Base-by-base conservation (phyloP, 2,797 vertebrate species). In the Perodicticus potto region DNA sequence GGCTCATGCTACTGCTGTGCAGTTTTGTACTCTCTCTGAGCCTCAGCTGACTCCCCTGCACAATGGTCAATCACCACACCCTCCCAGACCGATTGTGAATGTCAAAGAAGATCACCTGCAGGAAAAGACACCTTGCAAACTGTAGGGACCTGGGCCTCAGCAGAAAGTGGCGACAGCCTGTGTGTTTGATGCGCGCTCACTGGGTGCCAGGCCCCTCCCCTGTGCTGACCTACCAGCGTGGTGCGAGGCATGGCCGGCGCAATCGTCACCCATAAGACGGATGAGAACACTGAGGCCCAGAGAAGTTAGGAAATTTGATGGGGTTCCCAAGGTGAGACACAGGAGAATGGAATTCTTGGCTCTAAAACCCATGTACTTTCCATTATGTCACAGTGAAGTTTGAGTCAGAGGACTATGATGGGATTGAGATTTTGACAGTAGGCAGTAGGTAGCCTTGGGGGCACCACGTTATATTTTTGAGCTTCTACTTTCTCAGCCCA, bases 371-470 rank as follows among this genome's bases (percentile, higher is more conserved):
- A 2, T 5, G 4, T 49, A 7, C 70, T 73, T 40, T 40, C 83
- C 57, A 20, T 43, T 32, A 25, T 1, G 29, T 32, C 49, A 43
- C 32, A 9, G 3, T 19, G 25, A 63, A 45, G 34, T 85, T 74
- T 7, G 23, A 22, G 55, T 92, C 73, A 93, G 96, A 90, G 85
- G 83, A 92, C 92, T 45, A 59, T 17, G 80, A 43, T 92, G 93
- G 96, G 88, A 76, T 43, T 76, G 53, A 55, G 92, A 25, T 67
- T 61, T 83, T 17, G n/a, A 53, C n/a, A 20, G 27, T 49, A 9
- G 57, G 25, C 29, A 92, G 45, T 87, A 85, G 43, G 69, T 83
- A 96, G 73, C 82, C 80, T 73, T 3, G 77, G 96, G 80, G n/a
- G 69, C 92, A 69, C 61, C 81, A 10, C 49, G 27, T n/a, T 13